These are phyloP conservation scores for Cetonia aurata DNA, from an alignment of 2,888 invertebrate genomes.

Conservation along the genomic window DNA sequence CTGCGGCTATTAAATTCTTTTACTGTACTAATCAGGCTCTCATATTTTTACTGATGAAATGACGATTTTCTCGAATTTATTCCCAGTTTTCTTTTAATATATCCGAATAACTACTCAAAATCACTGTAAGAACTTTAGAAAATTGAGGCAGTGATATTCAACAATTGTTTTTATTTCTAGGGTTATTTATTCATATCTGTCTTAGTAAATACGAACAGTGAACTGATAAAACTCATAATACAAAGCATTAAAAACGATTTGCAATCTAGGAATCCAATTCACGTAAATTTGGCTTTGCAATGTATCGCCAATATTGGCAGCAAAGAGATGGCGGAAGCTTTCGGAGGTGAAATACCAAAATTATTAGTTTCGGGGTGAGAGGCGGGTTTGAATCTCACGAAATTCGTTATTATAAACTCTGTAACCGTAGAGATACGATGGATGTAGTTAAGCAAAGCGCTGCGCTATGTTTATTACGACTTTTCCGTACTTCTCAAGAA, in stretches of 20 bases:
- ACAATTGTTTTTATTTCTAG: conserved; percentile 69
- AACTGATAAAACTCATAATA: conserved; percentile 98
- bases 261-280: conserved; percentile 95
- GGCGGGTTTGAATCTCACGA: conserved; percentile 9
- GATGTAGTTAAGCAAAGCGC: conserved; percentile 99
- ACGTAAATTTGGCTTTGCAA: conserved; percentile 97
- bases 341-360: conserved; percentile 98
- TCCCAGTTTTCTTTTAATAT: conserved; percentile 99
- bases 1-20: too few relatives aligned
- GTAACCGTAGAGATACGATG: conserved; percentile 87
- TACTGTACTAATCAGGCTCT: too few relatives aligned
- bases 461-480: conserved; percentile 92
- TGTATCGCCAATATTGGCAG: conserved; percentile 99
- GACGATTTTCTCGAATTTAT: conserved; percentile 99
- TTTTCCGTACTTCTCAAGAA: conserved; percentile 95
- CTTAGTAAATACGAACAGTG: conserved; percentile 98
- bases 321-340: conserved; percentile 99
- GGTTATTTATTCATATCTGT: conserved; percentile 99
- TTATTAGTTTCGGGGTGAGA: conserved; percentile 94
- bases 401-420: neutral
- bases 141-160: too few relatives aligned
- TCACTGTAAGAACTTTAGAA: too few relatives aligned
- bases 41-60: too few relatives aligned
- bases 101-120: too few relatives aligned
- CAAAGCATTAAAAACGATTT: conserved; percentile 99